A percentile compares a stretch with the other conserved stretches of the same genome.
Conservation (phyloP, 2,797 vertebrate genomes). For the Chloroceryle inda region DNA sequence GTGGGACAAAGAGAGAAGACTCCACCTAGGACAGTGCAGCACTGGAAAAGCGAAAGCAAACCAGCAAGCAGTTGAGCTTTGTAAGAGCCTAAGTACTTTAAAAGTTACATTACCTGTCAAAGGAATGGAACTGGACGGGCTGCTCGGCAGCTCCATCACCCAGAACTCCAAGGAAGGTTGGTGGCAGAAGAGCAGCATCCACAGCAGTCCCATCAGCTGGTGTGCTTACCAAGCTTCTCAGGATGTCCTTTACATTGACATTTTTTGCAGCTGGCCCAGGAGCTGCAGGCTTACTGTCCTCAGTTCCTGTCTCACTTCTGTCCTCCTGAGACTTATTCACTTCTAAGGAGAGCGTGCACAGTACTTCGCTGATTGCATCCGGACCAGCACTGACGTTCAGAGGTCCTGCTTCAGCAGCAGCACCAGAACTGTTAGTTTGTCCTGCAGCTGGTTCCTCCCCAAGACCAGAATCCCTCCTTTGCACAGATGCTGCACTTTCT, state of each 20-base stretch:
- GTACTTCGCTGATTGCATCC: slow-evolving; percentile 92
- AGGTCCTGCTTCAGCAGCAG: slow-evolving; percentile 13
- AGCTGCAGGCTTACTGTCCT: slow-evolving; percentile 61
- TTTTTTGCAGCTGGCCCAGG: slow-evolving; percentile 85
- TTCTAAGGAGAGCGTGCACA: slow-evolving; percentile 92
- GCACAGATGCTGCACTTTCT: slow-evolving; percentile 80
- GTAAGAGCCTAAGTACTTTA: neutral
- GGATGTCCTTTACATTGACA: slow-evolving; percentile 94
- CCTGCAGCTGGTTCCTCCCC: slow-evolving; percentile 84
- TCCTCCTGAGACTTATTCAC: slow-evolving; percentile 85
- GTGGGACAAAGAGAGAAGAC: neutral
- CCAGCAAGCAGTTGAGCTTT: neutral
- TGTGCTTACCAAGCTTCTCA: slow-evolving; percentile 92
- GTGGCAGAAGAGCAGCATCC: slow-evolving; percentile 88
- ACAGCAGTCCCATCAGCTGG: slow-evolving; percentile 86
- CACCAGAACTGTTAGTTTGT: slow-evolving; percentile 49
- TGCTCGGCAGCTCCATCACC: slow-evolving; percentile 83
- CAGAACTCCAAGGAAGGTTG: slow-evolving; percentile 87
- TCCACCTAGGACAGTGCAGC: fast-evolving
- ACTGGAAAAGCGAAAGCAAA: neutral
- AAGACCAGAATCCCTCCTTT: slow-evolving; percentile 87
- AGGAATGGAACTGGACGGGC: slow-evolving; percentile 90
- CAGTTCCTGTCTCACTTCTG: slow-evolving; percentile 60
- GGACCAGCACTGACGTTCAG: slow-evolving; percentile 82
- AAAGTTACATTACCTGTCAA: slow-evolving; percentile 88